Percentiles rank a stretch among this genome's conserved stretches.
These are phyloP conservation scores for Itoplectis maculator DNA, from an alignment of 2,888 invertebrate genomes.

Conservation along the genomic window DNA sequence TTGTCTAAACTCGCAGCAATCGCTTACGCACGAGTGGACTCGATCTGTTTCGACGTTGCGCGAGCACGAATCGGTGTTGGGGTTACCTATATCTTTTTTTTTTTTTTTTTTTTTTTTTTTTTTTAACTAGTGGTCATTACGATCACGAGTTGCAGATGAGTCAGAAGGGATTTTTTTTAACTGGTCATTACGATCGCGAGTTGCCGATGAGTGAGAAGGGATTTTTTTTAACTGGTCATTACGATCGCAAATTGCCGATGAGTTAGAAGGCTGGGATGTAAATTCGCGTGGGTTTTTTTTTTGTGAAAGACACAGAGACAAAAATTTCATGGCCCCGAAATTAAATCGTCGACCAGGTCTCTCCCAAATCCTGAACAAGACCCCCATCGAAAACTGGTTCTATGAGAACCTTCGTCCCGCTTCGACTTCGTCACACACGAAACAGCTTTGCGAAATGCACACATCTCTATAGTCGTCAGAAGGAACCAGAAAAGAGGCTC, in stretches of 20 bases:
- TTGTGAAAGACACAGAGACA: too few relatives aligned
- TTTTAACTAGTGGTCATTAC: neutral
- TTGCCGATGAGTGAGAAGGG: too few relatives aligned
- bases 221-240: neutral
- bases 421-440: conserved; percentile 34
- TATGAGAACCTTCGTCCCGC: conserved; percentile 57
- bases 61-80: conserved; percentile 66
- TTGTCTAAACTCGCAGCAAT: conserved; percentile 64
- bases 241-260: neutral
- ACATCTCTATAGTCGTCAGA: neutral
- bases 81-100: conserved; percentile 30
- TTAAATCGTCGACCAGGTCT: conserved; percentile 7
- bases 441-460: neutral
- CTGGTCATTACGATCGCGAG: too few relatives aligned
- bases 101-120: neutral
- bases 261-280: too few relatives aligned
- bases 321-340: neutral
- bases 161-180: too few relatives aligned
- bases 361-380: conserved; percentile 1
- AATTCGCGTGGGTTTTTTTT: too few relatives aligned
- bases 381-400: conserved; percentile 66
- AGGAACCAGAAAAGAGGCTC: too few relatives aligned
- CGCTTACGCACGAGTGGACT: conserved; percentile 67
- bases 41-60: conserved; percentile 60
- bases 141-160: neutral